Evolutionary conservation across 2,888 invertebrate genomes (phyloP), one percentile per base, ranked within the genome.

Genomic region (Acleris emargana): DNA sequence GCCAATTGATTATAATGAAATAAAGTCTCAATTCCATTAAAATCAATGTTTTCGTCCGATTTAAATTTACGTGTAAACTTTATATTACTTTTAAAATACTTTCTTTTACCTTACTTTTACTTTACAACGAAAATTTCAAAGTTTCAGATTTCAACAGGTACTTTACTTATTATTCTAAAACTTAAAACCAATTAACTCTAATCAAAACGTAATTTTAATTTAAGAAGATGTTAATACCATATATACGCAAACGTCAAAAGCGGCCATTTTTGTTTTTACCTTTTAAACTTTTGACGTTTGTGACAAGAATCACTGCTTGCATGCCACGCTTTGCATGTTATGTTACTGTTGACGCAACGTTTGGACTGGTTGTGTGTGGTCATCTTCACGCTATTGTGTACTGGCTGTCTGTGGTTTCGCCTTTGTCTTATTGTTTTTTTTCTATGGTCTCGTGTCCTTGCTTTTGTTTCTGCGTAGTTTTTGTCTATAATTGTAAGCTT

Each of bases 111-210:
- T 78, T 78, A 75, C 73, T 73, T 77, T 76, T 82, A 80, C 80
- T 83, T 80, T 82, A 83, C 83, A 81, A 81, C 82, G 70, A 80
- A 79, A 76, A 70, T 88, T 88, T 87, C 80, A 83, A 84, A 86
- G 79, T 89, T 89, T 88, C 88, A 88, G 88, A 87, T 88, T 82
- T 75, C 76, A 73, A 77, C 77, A 90, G 89, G 89, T 92, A 89
- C 82, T 85, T 81, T 85, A 81, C 76, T 80, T 81, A 84, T 82
- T 79, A 82, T 82, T 84, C 72, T 78, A 80, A 28, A 80, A 76
- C 74, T 78, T 82, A 88, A 88, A 88, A 57, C 64, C 88, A 87
- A 86, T 83, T 88, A 88, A 89, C 87, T 87, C 86, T 88, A 88
- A 85, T 87, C 83, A 83, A 85, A 82, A 75, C 72, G 78, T 84